phyloP scores from a whole-genome alignment of 2,888 invertebrate species.

The Drosophila rubida region DNA sequence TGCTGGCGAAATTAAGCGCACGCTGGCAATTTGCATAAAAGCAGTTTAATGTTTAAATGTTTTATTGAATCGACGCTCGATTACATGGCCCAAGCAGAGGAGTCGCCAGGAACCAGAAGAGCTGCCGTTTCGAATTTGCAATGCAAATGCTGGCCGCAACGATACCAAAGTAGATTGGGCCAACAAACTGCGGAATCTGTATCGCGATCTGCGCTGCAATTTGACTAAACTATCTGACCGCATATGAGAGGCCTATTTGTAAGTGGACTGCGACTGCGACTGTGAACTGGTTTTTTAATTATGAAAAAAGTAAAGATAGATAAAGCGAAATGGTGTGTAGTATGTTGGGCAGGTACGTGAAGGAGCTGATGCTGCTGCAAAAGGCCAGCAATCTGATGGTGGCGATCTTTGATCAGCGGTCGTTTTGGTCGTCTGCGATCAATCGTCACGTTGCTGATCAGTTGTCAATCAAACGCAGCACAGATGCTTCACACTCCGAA shows the following conservation, averaged over 20 bases:
- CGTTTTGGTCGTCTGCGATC: not conserved
- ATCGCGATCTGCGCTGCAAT: conserved; percentile 39
- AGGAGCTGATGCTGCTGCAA: conserved; percentile 5
- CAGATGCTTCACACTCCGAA: conserved; percentile 80
- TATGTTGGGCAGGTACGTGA: not conserved
- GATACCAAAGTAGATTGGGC: conserved; percentile 16
- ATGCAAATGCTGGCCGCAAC: conserved; percentile 64
- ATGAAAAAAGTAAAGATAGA: conserved; percentile 51
- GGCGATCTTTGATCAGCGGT: not conserved
- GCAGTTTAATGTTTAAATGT: conserved; percentile 82
- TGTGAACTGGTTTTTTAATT: conserved; percentile 76
- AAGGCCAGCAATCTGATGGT: conserved; percentile 5
- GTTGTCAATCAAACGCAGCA: conserved; percentile 79
- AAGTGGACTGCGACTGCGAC: conserved; percentile 8
- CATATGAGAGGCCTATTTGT: conserved; percentile 64
- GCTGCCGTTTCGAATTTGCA: conserved; percentile 75
- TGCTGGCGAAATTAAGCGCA: conserved; percentile 71
- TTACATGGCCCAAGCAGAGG: conserved; percentile 47
- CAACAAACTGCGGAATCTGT: conserved; percentile 6
- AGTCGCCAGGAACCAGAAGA: not conserved
- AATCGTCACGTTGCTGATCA: conserved; percentile 63
- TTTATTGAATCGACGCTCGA: conserved; percentile 80
- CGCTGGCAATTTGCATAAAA: conserved; percentile 82
- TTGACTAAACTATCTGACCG: conserved; percentile 76
- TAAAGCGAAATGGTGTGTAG: not conserved